Base-by-base conservation (phyloP, 2,797 vertebrate species). In the Balearica regulorum region DNA sequence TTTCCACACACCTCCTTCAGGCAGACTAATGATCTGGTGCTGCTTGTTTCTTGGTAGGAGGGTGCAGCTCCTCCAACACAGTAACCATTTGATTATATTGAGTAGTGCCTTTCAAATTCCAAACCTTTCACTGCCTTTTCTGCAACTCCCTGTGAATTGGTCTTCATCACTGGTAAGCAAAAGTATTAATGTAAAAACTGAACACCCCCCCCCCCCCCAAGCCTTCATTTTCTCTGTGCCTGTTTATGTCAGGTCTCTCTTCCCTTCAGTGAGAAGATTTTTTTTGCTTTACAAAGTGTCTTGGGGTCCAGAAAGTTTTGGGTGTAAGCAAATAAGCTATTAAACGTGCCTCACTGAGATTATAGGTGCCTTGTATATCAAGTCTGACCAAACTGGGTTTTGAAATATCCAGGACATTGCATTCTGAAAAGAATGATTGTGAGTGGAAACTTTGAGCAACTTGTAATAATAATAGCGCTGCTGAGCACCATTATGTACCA, bases 41-140 rank as follows among this genome's bases (percentile, higher is more conserved):
- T 93, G 69, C 72, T 92, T 92, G 69, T 95, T 95, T 89, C 88
- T 91, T 78, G 53, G 78, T 95, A 89, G 89, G 71, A 95, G 86
- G 58, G 16, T 79, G 64, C 87, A 93, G 53, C 43, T 95, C 75
- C 83, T 93, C 78, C 79, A 92, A 66, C 90, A 94, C 65, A 61
- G 37, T 15, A 93, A 83, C 46, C 29, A 65, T 92, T 81, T 90
- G 75, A 89, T 92, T 64, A 71, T 64, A 87, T 19, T 89, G 83
- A 84, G 58, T 49, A 79, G 66, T 33, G 28, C 49, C 70, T 84
- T 84, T 93, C 44, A 73, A 37, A 77, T 39, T 33, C 28, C 37
- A 94, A 89, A 64, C 35, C 35, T 79, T 87, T 85, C 57, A 57
- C 26, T 46, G 24, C n/a, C 7, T 35, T 89, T 84, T 94, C 44